These are phyloP conservation scores for Flabesymbios commensalis DNA, from an alignment of 2,888 invertebrate genomes.

Conservation along the genomic window DNA sequence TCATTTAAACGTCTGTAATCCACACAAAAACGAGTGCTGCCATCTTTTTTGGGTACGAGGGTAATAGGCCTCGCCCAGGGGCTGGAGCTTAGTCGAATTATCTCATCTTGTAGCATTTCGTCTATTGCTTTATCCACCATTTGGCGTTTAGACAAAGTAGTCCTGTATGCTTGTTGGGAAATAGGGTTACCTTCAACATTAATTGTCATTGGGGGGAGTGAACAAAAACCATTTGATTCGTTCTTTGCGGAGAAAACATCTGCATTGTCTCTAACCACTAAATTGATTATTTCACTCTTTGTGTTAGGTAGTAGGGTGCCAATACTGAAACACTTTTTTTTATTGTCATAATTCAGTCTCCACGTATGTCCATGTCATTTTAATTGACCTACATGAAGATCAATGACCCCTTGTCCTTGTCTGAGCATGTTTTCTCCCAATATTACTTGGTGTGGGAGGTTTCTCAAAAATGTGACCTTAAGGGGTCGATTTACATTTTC, in stretches of 20 bases:
- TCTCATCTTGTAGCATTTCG: neutral
- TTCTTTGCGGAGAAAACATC: neutral
- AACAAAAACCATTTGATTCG: neutral
- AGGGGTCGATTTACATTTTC: neutral
- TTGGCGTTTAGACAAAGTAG: neutral
- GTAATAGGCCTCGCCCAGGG: neutral
- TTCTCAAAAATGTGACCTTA: neutral
- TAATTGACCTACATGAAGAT: neutral
- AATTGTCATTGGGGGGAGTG: neutral
- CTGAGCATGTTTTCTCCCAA: neutral
- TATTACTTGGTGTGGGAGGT: neutral
- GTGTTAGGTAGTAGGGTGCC: neutral
- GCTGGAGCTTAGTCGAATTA: neutral
- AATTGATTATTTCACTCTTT: neutral
- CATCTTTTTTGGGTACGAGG: constrained; percentile 1
- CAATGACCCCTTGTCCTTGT: neutral
- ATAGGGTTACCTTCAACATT: neutral
- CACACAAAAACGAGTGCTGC: constrained; percentile 1
- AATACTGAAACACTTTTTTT: neutral
- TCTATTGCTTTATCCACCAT: neutral
- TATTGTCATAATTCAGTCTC: neutral
- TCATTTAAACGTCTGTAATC: neutral
- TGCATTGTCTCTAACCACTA: neutral
- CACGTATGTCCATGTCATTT: neutral
- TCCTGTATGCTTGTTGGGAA: neutral